Evolutionary conservation across 2,113 vertebrate genomes (phyloP), one percentile per base, ranked within the genome.

Genomic region (Noturus placidus): DNA sequence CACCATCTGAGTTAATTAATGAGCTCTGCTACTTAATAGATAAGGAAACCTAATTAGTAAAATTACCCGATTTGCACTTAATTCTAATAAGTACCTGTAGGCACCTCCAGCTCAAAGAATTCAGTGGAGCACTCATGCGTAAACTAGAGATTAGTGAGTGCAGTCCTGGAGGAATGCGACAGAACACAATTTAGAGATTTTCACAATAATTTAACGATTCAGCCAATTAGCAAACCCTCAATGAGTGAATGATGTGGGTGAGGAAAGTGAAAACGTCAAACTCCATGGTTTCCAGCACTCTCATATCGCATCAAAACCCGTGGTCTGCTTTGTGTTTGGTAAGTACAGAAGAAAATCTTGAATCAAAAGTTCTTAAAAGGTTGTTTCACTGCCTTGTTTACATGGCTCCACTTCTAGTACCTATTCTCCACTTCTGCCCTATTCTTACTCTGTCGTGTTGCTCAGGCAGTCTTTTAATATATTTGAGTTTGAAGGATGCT

Each of bases 1-100:
- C n/a, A 52, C n/a, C 69, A 76, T 83, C 81, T 54, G 30, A 87
- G 70, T 25, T 63, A 46, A 82, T 81, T 76, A 87, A 87, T 82
- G 86, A 83, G 86, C 79, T 77, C 83, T 67, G 59, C 46, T 54
- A 30, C 70, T 78, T 83, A 65, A 87, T 77, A 76, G 76, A 77
- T 83, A 70, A 87, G 56, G 56, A 83, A 86, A 76, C 52, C 86
- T 77, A 76, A 87, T 83, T 87, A 87, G 57, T 52, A 67, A 77
- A 77, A 84, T 77, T 46, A 83, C 56, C n/a, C 35, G 70, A 83
- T 87, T 87, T 83, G 50, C 20, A 63, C 59, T 74, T 78, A 50
- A 77, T 78, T 87, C 81, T 83, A 77, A 77, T 87, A 72, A 82
- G 72, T 67, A 87, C 81, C 87, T 87, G 81, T 77, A 65, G 54